Base-by-base conservation (phyloP, 2,888 invertebrate species). In the Augochlorella aurata region DNA sequence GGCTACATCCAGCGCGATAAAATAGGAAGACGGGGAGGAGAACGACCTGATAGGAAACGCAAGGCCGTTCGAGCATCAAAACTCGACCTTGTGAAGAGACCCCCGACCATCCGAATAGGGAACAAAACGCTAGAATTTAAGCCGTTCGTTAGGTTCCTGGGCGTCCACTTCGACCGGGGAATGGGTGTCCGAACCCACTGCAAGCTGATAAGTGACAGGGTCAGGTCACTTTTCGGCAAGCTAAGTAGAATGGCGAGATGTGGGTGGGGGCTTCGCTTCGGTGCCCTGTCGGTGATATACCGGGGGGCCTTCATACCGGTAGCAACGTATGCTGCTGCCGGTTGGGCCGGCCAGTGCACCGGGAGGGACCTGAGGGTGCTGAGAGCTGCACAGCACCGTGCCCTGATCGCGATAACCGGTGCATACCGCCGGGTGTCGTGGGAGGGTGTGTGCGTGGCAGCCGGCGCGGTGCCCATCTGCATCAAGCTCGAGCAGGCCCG, bases 31-130 rank as follows among this genome's bases (percentile, higher is more conserved):
- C 21, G 50, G 29, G 68, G 18, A 50, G 68, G 68, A 50, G 0
- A 29, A 49, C 68, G 50, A 2, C 68, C 50, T 4, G 68, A 50
- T 12, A 14, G 50, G 0, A 68, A 50, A n/a, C 50, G 29, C 0
- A 68, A n/a, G 4, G 1, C 9, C 4, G 29, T 68, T 10, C 5
- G 50, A 0, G 18, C 8, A 1, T 18, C 5, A 1, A 7, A 54
- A 9, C 2, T 18, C 1, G 8, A n/a, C 9, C 21, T 54, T 2
- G 9, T 16, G 1, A 68, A 10, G 1, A 49, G 68, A 8, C 50
- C 68, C 8, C 68, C 50, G 68, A 68, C 50, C 18, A 68, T 50
- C 5, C 50, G 68, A 1, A 50, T 68, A 68, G 50, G 38, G n/a
- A 9, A 50, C 0, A 8, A 9, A 0, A 14, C 0, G 1, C 16